Conservation (phyloP, 2,797 vertebrate genomes). For the Monodelphis domestica region DNA sequence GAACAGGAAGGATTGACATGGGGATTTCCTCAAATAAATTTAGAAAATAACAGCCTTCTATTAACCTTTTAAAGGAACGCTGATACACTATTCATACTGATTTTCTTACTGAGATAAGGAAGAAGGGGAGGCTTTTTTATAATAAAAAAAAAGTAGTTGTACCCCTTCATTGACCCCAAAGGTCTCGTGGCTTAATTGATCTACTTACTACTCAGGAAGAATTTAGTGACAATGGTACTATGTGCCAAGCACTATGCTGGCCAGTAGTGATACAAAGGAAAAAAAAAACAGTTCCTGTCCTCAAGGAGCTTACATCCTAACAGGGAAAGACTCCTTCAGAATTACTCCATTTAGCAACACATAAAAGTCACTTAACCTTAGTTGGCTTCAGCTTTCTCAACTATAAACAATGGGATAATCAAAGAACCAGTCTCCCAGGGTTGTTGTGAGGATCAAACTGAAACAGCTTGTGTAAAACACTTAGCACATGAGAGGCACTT, state of each 20-base stretch:
- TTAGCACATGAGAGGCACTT: neutral
- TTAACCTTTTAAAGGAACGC: neutral
- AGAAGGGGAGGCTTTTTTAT: neutral
- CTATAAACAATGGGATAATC: neutral
- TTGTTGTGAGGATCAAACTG: neutral
- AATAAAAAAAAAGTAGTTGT: neutral
- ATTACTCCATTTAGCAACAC: neutral
- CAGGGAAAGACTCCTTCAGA: neutral
- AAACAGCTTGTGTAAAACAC: neutral
- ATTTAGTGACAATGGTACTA: neutral
- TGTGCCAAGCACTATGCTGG: neutral
- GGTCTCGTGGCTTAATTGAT: neutral
- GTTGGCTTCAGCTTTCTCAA: neutral
- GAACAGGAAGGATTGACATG: neutral
- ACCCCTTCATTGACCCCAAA: neutral
- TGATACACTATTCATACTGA: neutral
- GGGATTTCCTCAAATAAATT: conserved; percentile 13
- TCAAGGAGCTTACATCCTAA: neutral
- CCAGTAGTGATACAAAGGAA: neutral
- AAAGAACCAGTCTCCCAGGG: neutral
- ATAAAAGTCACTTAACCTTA: neutral
- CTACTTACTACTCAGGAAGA: neutral
- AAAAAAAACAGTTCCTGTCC: neutral
- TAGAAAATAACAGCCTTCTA: neutral
- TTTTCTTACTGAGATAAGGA: neutral